These are phyloP conservation scores for Microctenopoma stevenorrisi DNA, from an alignment of 2,797 vertebrate species.

Conservation along the genomic window DNA sequence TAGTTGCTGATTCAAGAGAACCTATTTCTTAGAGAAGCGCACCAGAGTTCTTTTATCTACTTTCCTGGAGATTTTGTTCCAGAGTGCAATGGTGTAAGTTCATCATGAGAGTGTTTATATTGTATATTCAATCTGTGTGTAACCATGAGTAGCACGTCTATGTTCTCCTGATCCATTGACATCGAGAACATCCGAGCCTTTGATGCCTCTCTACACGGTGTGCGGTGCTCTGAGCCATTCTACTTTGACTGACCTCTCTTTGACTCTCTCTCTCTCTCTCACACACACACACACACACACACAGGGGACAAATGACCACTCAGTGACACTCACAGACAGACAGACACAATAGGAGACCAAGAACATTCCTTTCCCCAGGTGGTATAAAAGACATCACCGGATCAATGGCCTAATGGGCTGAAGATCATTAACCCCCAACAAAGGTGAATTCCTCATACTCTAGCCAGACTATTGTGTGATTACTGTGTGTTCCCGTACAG, in stretches of 20 bases:
- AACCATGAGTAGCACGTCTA: neutral
- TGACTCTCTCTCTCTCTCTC: constrained; percentile 46
- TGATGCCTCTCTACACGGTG: constrained; percentile 53
- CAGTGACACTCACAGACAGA: constrained; percentile 48
- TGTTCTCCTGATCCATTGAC: constrained; percentile 56
- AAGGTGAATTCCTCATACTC: constrained; percentile 48
- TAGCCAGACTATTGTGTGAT: constrained; percentile 64
- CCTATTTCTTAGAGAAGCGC: no score
- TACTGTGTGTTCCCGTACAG: constrained; percentile 37
- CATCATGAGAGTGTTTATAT: no score
- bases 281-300: constrained; percentile 44
- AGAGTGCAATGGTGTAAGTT: no score
- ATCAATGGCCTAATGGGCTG: constrained; percentile 72
- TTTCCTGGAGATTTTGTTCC: no score
- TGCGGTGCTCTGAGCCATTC: constrained; percentile 50
- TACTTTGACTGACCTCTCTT: constrained; percentile 60
- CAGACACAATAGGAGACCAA: constrained; percentile 64
- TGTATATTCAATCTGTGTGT: no score
- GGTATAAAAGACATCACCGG: constrained; percentile 66
- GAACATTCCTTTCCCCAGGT: constrained; percentile 77
- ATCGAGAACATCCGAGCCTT: constrained; percentile 43
- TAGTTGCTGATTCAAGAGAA: neutral
- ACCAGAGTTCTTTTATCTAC: no score
- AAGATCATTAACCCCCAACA: constrained; percentile 71
- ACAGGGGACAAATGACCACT: constrained; percentile 55